phyloP scores from a whole-genome alignment of 2,888 invertebrate genomes.

The Aproaerema taeniolella region DNA sequence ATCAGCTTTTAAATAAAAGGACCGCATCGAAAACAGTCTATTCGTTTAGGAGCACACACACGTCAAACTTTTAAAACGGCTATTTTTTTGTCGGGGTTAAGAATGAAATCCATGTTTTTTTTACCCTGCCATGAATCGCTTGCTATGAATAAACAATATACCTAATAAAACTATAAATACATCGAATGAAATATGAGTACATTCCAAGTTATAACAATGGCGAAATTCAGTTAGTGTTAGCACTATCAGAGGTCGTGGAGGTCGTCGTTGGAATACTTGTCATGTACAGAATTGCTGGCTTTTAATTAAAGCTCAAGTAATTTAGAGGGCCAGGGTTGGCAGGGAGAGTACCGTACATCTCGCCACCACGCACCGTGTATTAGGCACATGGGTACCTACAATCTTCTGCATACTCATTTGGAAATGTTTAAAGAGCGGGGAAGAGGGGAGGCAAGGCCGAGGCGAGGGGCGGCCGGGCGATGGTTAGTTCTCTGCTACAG shows the following conservation, averaged over 20 bases:
- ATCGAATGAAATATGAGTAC: background rate
- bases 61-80: too few relatives aligned
- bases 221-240: slow-evolving; percentile 47
- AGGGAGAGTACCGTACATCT: slow-evolving; percentile 21
- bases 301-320: slow-evolving; percentile 75
- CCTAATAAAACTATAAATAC: too few relatives aligned
- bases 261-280: slow-evolving; percentile 66
- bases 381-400: slow-evolving; percentile 37
- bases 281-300: slow-evolving; percentile 72
- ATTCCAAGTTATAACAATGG: slow-evolving; percentile 29
- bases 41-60: too few relatives aligned
- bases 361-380: slow-evolving; percentile 52
- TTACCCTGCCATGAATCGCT: too few relatives aligned
- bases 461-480: slow-evolving; percentile 43
- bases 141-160: too few relatives aligned
- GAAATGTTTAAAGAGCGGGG: slow-evolving; percentile 70
- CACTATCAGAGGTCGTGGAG: slow-evolving; percentile 52
- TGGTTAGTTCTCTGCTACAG: slow-evolving; percentile 73
- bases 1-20: too few relatives aligned
- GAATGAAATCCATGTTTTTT: too few relatives aligned
- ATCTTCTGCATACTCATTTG: slow-evolving; percentile 75
- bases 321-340: slow-evolving; percentile 58
- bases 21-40: too few relatives aligned
- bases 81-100: too few relatives aligned
- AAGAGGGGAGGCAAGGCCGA: slow-evolving; percentile 31